These are phyloP conservation scores for Listronotus oregonensis DNA, from an alignment of 1,140 invertebrate genomes.

Conservation along the genomic window DNA sequence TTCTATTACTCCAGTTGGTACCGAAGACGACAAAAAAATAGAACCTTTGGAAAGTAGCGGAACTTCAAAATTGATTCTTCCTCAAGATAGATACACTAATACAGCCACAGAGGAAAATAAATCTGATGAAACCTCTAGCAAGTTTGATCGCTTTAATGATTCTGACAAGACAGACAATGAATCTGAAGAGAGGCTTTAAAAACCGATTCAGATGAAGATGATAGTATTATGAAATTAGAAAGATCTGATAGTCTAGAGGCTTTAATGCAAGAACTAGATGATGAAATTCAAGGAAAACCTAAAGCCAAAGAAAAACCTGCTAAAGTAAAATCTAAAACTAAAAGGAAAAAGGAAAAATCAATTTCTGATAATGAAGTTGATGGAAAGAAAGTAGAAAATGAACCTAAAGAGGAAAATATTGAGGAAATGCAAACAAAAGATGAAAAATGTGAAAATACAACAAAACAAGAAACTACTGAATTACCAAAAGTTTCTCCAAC, in stretches of 20 bases:
- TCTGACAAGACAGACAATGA: conserved; percentile 52
- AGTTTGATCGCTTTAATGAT: conserved; percentile 54
- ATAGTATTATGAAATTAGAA: conserved; percentile 35
- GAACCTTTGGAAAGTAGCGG: conserved; percentile 9
- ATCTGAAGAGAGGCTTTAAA: conserved; percentile 44
- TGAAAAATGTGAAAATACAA: conserved; percentile 2
- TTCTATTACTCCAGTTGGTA: conserved; percentile 38
- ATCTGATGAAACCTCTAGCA: conserved; percentile 41
- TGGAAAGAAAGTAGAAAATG: conserved; percentile 1
- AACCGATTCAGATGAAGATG: conserved; percentile 27
- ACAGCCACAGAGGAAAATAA: conserved; percentile 28
- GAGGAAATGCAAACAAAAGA: neutral
- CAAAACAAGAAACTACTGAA: conserved; percentile 1
- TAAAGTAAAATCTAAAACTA: conserved; percentile 39
- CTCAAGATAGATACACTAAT: conserved; percentile 47
- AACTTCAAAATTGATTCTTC: conserved; percentile 41
- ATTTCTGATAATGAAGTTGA: neutral
- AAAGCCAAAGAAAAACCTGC: conserved; percentile 35
- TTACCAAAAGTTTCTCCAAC: neutral
- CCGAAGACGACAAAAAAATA: conserved; percentile 19
- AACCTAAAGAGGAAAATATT: neutral
- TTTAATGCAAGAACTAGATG: conserved; percentile 54
- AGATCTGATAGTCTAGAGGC: conserved; percentile 51
- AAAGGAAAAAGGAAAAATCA: conserved; percentile 23
- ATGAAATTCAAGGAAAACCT: conserved; percentile 50